Evolutionary conservation across 2,797 vertebrate species (phyloP).

Genomic region (Myiotriccus ornatus): DNA sequence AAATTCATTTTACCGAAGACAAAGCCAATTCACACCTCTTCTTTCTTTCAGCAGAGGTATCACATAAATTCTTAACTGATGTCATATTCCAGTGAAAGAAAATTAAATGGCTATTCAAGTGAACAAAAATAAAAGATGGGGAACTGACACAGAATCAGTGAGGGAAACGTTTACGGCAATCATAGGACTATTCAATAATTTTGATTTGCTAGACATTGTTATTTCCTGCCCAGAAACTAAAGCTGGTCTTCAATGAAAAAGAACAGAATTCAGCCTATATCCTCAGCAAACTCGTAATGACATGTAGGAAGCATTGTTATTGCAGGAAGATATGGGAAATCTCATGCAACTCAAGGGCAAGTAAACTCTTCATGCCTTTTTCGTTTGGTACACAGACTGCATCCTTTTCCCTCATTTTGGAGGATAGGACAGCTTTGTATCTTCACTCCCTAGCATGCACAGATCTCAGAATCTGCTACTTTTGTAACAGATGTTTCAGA

Average conservation of each 20-base stretch:
- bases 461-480: neutral
- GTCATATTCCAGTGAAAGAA: neutral
- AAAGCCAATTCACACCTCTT: neutral
- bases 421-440: neutral
- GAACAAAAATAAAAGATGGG: neutral
- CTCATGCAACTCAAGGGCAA: neutral
- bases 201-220: neutral
- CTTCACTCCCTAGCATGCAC: neutral
- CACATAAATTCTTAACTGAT: neutral
- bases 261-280: neutral
- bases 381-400: neutral
- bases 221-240: neutral
- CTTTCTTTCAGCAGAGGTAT: neutral
- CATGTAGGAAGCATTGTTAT: neutral
- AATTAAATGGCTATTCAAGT: neutral
- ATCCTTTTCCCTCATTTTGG: neutral
- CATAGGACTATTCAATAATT: neutral
- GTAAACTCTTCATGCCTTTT: neutral
- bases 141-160: neutral
- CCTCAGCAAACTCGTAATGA: neutral
- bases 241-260: neutral
- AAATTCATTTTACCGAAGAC: neutral
- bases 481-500: neutral
- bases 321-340: neutral
- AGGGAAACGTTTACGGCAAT: neutral